A percentile compares a stretch with the other conserved stretches of the same genome.
These are phyloP conservation scores for Gymnocephalus cernua DNA, from an alignment of 2,113 vertebrate genomes.

Conservation along the genomic window DNA sequence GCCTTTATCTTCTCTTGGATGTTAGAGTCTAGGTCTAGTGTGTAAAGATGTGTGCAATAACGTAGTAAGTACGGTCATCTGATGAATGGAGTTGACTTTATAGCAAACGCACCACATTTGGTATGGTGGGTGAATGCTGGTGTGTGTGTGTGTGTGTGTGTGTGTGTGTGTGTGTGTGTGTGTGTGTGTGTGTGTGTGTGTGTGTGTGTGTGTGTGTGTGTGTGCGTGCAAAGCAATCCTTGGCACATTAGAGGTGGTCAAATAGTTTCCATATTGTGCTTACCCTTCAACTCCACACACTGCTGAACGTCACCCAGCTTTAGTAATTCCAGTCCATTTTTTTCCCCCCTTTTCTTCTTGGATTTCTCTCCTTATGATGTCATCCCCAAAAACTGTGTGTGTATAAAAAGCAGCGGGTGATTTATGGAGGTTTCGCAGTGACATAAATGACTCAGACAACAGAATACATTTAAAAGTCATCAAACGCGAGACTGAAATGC, in stretches of 20 bases:
- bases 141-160: slow-evolving; percentile 21
- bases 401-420: slow-evolving; percentile 30
- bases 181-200: slow-evolving; percentile 20
- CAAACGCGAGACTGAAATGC: neutral
- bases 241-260: slow-evolving; percentile 49
- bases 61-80: neutral
- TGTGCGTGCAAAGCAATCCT: slow-evolving; percentile 26
- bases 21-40: neutral
- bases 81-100: slow-evolving; percentile 3
- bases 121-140: slow-evolving; percentile 1
- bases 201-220: slow-evolving; percentile 28
- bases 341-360: neutral
- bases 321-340: slow-evolving; percentile 44
- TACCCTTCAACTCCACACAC: slow-evolving; percentile 36
- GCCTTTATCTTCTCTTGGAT: neutral
- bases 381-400: slow-evolving; percentile 59
- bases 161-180: slow-evolving; percentile 26
- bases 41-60: neutral
- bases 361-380: slow-evolving; percentile 65
- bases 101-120: slow-evolving; percentile 31
- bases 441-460: slow-evolving; percentile 5
- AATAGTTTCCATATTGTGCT: slow-evolving; percentile 83
- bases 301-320: slow-evolving; percentile 48
- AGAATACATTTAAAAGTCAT: neutral
- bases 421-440: slow-evolving; percentile 12